Percentiles rank a stretch among this genome's conserved stretches.
These are phyloP conservation scores for Prosopocoilus inquinatus DNA, from an alignment of 2,888 invertebrate species.

Conservation along the genomic window DNA sequence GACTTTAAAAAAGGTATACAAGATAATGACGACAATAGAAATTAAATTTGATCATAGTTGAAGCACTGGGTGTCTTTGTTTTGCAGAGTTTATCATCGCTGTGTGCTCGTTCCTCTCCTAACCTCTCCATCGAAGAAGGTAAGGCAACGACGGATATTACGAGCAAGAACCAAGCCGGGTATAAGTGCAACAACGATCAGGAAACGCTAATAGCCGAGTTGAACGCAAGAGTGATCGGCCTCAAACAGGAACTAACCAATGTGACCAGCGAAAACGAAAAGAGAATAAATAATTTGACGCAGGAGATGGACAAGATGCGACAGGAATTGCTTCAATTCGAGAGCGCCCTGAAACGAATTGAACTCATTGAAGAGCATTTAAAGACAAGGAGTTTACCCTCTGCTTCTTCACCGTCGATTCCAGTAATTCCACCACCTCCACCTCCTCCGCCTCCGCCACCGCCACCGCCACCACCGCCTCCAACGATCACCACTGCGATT, in stretches of 20 bases:
- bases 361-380: background rate
- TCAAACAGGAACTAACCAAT: slow-evolving; percentile 18
- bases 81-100: slow-evolving; percentile 19
- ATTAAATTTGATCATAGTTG: slow-evolving; percentile 3
- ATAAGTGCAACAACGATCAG: slow-evolving; percentile 29
- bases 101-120: background rate
- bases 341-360: background rate
- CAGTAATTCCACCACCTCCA: slow-evolving; percentile 29
- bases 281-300: slow-evolving; percentile 1
- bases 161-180: background rate
- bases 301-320: slow-evolving; percentile 17
- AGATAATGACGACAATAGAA: too few species aligned
- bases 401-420: slow-evolving; percentile 9
- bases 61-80: background rate
- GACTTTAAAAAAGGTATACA: slow-evolving; percentile 36
- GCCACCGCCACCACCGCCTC: slow-evolving; percentile 30
- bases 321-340: slow-evolving; percentile 19
- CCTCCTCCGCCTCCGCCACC: slow-evolving; percentile 37
- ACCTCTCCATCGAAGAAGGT: too few species aligned
- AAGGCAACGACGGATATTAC: background rate
- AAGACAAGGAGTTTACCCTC: background rate
- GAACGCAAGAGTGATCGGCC: slow-evolving; percentile 24
- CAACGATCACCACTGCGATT: slow-evolving; percentile 9
- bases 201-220: slow-evolving; percentile 27
- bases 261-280: slow-evolving; percentile 9